Evolutionary conservation across 2,797 vertebrate genomes (phyloP).

Genomic region (Hirundo rustica): DNA sequence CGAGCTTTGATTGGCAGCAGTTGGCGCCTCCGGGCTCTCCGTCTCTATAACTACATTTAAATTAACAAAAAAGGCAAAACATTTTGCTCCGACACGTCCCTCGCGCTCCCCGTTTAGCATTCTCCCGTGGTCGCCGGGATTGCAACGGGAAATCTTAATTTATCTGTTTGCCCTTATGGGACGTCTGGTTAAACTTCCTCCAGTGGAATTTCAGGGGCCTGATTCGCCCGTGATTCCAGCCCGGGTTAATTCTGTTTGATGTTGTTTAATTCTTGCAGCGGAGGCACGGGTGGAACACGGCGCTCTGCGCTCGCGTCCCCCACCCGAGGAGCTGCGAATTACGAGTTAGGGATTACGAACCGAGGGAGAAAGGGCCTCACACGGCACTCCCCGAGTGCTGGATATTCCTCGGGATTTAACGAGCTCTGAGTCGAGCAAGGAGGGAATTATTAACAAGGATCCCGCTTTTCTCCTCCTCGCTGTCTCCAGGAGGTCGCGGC

Average conservation of each 20-base stretch:
- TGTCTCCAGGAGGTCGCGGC: fast-evolving
- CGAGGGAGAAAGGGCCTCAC: neutral
- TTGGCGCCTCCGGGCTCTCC: conserved; percentile 13
- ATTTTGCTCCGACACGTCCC: neutral
- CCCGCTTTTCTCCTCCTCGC: neutral
- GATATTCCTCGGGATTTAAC: neutral
- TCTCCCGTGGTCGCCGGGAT: neutral
- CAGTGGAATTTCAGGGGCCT: neutral
- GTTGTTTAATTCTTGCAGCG: neutral
- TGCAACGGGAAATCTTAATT: conserved; percentile 10
- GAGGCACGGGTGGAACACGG: neutral
- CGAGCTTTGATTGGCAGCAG: neutral
- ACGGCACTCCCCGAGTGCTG: neutral
- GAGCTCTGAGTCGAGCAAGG: neutral
- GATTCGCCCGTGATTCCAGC: neutral
- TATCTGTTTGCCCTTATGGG: conserved; percentile 12
- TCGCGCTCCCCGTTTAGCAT: neutral
- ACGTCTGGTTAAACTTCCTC: conserved; percentile 20
- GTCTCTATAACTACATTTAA: neutral
- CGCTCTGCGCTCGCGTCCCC: neutral
- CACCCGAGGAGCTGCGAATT: neutral
- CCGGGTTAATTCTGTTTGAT: neutral
- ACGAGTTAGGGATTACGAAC: neutral
- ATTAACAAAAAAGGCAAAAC: conserved; percentile 22
- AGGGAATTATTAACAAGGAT: neutral